Conservation (phyloP, 37 sponge, comb jelly and placozoan species). For the Cladorhizidae sp. region DNA sequence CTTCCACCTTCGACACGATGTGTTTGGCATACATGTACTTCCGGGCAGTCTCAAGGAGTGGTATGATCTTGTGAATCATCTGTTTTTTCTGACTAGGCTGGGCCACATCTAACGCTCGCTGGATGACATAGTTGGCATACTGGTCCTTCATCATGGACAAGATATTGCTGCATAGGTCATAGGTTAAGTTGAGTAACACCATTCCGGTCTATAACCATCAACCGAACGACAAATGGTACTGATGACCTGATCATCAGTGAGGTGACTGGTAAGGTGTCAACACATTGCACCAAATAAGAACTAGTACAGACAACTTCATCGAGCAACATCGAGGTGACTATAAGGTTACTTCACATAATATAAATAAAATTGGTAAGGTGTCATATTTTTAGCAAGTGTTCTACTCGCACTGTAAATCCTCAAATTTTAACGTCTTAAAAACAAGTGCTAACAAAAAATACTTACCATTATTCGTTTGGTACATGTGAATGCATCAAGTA, state of each 20-base stretch:
- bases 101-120: constrained; percentile 89
- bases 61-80: constrained; percentile 80
- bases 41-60: constrained; percentile 66
- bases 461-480: too few relatives aligned
- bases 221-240: not conserved
- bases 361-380: too few relatives aligned
- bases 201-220: not conserved
- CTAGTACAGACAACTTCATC: too few relatives aligned
- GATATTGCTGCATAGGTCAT: constrained; percentile 50
- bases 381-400: too few relatives aligned
- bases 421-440: too few relatives aligned
- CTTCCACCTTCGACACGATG: constrained; percentile 90
- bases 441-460: too few relatives aligned
- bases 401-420: too few relatives aligned
- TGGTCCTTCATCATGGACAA: constrained; percentile 93
- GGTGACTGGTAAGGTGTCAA: not conserved
- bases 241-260: not conserved
- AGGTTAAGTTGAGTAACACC: not conserved
- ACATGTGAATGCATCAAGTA: too few relatives aligned
- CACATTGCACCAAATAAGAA: too few relatives aligned
- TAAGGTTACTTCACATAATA: too few relatives aligned
- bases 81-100: constrained; percentile 79
- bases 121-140: constrained; percentile 96
- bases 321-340: too few relatives aligned
- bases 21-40: constrained; percentile 95